Percentiles rank a stretch among this genome's conserved stretches.
Conservation (phyloP, 2,113 vertebrate species). For the Jacana jacana region DNA sequence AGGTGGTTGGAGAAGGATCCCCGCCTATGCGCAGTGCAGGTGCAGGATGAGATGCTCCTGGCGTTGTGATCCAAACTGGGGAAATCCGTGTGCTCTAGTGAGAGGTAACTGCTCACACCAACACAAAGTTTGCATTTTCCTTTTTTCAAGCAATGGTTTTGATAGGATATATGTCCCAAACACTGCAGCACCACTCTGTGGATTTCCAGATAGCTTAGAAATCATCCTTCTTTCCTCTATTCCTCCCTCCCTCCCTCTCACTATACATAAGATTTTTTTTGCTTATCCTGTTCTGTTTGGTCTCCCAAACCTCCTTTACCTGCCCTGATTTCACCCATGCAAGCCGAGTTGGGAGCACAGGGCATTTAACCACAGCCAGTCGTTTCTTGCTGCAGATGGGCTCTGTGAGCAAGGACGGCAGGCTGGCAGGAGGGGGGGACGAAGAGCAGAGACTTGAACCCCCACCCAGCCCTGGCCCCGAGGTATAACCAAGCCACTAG, state of each 20-base stretch:
- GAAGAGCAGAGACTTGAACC: not conserved
- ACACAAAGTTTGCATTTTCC: not conserved
- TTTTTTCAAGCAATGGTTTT: not conserved
- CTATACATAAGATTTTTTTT: not conserved
- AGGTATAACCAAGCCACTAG: not conserved
- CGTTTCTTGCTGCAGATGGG: not conserved
- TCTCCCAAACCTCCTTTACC: not conserved
- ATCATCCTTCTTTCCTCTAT: not conserved
- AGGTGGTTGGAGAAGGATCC: not conserved
- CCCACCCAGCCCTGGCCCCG: no score
- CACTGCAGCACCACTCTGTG: not conserved
- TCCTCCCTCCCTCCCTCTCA: not conserved
- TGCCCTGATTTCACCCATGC: not conserved
- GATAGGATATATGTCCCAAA: not conserved
- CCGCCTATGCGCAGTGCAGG: fast-evolving
- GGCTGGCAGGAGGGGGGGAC: not conserved
- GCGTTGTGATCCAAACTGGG: not conserved
- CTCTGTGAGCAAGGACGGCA: not conserved
- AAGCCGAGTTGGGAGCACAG: fast-evolving
- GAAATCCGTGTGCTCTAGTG: not conserved
- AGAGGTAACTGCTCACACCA: not conserved
- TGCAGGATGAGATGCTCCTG: not conserved
- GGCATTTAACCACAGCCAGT: not conserved
- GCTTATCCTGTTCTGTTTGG: not conserved
- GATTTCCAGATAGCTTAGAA: not conserved